These are phyloP conservation scores for Encarsia formosa DNA, from an alignment of 2,888 invertebrate genomes.

Conservation along the genomic window DNA sequence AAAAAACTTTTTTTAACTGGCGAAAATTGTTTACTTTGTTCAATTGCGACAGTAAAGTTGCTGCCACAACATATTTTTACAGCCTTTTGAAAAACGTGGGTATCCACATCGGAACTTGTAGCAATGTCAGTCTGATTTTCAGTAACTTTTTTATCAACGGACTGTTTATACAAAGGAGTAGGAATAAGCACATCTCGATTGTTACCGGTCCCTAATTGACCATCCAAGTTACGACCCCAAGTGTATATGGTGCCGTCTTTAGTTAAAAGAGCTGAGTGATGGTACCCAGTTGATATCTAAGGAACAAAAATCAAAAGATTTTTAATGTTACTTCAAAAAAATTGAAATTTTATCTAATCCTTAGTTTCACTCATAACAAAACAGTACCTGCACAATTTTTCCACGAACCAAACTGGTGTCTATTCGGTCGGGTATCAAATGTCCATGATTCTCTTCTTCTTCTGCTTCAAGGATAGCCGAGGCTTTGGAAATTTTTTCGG, in stretches of 20 bases:
- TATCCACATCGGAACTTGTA: conserved; percentile 22
- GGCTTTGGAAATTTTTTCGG: background rate
- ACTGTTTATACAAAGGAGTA: conserved; percentile 44
- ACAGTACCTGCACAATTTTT: conserved; percentile 62
- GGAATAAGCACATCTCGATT: conserved; percentile 59
- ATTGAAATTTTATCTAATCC: too few relatives aligned
- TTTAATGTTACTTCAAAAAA: background rate
- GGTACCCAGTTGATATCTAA: conserved; percentile 67
- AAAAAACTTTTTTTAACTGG: background rate
- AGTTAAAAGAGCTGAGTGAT: conserved; percentile 75
- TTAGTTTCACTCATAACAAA: too few relatives aligned
- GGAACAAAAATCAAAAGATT: conserved; percentile 15
- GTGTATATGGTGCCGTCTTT: conserved; percentile 69
- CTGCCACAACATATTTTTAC: conserved; percentile 65
- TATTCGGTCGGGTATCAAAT: conserved; percentile 61
- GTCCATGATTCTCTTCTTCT: conserved; percentile 45
- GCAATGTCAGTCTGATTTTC: conserved; percentile 12
- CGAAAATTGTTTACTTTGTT: conserved; percentile 37
- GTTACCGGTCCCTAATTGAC: conserved; percentile 77
- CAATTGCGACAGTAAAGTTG: conserved; percentile 71
- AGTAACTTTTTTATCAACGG: background rate
- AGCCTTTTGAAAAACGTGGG: conserved; percentile 44
- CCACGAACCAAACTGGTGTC: conserved; percentile 63
- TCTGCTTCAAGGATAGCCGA: conserved; percentile 16
- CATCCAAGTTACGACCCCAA: conserved; percentile 88